Evolutionary conservation across 2,113 vertebrate species (phyloP).

Genomic region (Phalacrocorax brasilianus): DNA sequence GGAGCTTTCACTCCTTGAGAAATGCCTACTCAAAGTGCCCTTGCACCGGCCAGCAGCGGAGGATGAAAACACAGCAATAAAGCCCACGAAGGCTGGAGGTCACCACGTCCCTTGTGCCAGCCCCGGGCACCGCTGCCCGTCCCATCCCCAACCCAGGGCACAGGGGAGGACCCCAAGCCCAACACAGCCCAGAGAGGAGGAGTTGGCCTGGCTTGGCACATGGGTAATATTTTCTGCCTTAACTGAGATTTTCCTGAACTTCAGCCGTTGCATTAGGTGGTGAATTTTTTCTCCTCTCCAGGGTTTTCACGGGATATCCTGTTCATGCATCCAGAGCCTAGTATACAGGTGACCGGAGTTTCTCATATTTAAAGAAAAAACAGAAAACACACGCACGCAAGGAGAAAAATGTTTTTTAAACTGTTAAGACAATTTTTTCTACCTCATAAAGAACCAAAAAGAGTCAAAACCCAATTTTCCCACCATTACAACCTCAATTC

Average conservation of each 20-base stretch:
- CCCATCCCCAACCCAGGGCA: neutral
- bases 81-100: neutral
- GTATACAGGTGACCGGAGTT: neutral
- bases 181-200: neutral
- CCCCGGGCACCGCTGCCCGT: rapidly evolving
- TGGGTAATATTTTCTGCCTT: neutral
- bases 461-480: conserved; percentile 45
- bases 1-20: neutral
- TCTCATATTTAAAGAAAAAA: neutral
- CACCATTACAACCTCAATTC: neutral
- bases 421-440: conserved; percentile 1
- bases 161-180: neutral
- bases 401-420: conserved; percentile 11
- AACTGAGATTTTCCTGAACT: neutral
- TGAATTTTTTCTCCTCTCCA: neutral
- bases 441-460: conserved; percentile 40
- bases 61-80: neutral
- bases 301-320: conserved; percentile 33
- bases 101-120: neutral
- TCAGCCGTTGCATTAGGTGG: neutral
- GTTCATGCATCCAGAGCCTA: neutral
- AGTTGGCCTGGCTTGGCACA: neutral
- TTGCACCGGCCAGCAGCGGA: neutral
- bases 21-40: neutral
- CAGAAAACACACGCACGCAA: rapidly evolving